Evolutionary conservation across 1,140 invertebrate species (phyloP), one percentile per base, ranked within the genome.

Genomic region (Philotrypesis tridentata): DNA sequence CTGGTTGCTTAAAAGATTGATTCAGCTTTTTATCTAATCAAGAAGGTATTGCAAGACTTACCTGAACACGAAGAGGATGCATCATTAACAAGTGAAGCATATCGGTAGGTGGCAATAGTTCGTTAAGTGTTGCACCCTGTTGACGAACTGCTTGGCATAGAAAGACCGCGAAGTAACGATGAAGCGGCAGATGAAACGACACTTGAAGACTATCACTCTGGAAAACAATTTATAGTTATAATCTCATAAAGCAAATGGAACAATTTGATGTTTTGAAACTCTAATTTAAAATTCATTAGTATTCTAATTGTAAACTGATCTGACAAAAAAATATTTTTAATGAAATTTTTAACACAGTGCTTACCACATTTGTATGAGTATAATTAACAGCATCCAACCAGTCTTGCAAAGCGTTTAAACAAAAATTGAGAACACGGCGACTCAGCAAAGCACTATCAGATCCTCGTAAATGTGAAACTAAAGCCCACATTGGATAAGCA

Each of bases 401-500:
- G 86, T 96, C 94, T 87, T 95, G 94, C 80, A 99, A 90, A 84
- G 96, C 95, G 33, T 93, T 93, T 5, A 96, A 92, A 89, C 96
- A 96, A 87, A 95, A 95, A 33, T 92, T 92, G 8, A 98, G 90
- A 25, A 98, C 95, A 85, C 95, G 93, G 70, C 94, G 94, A 43
- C 96, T 96, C 9, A 97, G 92, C 67, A 94, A 91, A 21, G 95
- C 94, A 85, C 96, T 96, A 80, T 93, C 93, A 1, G 93, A 92
- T 85, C 96, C 95, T 79, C 94, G 94, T 23, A 98, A 93, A 92
- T 99, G 98, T 12, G 95, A 96, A 33, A 99, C 95, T 37, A 99
- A 93, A 5, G 97, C 97, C 98, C 98, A 99, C 97, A 99, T 98
- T 1, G 98, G 97, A 91, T 98, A 98, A 1, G 98, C 97, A 87